A percentile compares a stretch with the other conserved stretches of the same genome.
These are phyloP conservation scores for Chrysolina oricalcia DNA, from an alignment of 2,888 invertebrate genomes.

Conservation along the genomic window DNA sequence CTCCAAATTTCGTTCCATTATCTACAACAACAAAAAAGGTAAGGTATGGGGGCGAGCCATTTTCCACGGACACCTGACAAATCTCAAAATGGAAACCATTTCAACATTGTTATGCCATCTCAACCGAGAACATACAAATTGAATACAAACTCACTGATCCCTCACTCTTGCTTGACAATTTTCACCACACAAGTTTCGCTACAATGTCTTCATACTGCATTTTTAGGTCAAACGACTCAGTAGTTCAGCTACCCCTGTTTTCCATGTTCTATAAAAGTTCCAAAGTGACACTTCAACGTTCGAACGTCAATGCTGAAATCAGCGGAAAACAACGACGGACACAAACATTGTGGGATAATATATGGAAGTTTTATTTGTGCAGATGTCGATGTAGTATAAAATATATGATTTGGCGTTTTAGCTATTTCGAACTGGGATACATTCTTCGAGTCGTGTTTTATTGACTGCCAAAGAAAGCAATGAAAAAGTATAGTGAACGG, in stretches of 20 bases:
- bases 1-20: too few relatives aligned
- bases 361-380: not conserved
- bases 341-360: not conserved
- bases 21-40: too few relatives aligned
- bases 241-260: constrained; percentile 20
- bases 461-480: too few relatives aligned
- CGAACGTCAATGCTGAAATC: constrained; percentile 3
- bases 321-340: not conserved
- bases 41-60: too few relatives aligned
- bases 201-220: not conserved
- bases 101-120: too few relatives aligned
- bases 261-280: constrained; percentile 1
- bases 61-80: too few relatives aligned
- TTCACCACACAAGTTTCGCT: not conserved
- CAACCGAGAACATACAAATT: not conserved
- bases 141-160: not conserved
- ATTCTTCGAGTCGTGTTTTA: not conserved
- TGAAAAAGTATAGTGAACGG: too few relatives aligned
- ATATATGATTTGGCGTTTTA: not conserved
- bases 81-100: too few relatives aligned
- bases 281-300: not conserved
- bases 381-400: not conserved
- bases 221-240: constrained; percentile 24
- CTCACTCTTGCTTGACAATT: not conserved
- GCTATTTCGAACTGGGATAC: not conserved